These are phyloP conservation scores for Phthorimaea operculella DNA, from an alignment of 1,140 invertebrate genomes.

Conservation along the genomic window DNA sequence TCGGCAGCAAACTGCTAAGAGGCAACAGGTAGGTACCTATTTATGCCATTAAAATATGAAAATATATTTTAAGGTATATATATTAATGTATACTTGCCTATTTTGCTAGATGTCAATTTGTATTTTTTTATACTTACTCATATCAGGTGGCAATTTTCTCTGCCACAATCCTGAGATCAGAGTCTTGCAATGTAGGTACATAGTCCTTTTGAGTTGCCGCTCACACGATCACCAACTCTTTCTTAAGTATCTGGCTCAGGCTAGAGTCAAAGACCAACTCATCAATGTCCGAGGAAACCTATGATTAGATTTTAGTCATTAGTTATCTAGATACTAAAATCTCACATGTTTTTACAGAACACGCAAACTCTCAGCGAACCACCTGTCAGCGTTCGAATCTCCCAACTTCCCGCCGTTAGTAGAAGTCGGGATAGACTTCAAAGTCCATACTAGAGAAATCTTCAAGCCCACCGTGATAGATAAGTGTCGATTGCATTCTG, in stretches of 20 bases:
- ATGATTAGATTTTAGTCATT: too few species aligned
- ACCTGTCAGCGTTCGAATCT: constrained; percentile 90
- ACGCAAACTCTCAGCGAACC: constrained; percentile 83
- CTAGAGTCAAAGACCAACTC: too few species aligned
- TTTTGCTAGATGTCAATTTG: background rate
- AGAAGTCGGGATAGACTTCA: constrained; percentile 79
- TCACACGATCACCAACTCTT: too few species aligned
- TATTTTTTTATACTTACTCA: too few species aligned
- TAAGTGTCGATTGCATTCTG: constrained; percentile 81
- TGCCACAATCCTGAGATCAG: too few species aligned
- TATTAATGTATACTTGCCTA: background rate
- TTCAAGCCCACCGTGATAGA: constrained; percentile 78
- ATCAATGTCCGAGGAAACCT: too few species aligned
- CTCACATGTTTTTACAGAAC: constrained; percentile 57
- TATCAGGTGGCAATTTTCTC: too few species aligned
- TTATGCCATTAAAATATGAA: too few species aligned
- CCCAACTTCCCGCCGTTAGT: constrained; percentile 91
- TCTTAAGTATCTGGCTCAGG: too few species aligned
- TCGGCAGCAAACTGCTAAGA: constrained; percentile 88
- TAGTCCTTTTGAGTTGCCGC: too few species aligned
- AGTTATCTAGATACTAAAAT: background rate
- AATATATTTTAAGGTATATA: too few species aligned
- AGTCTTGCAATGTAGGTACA: too few species aligned
- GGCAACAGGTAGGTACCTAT: constrained; percentile 92
- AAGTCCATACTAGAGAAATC: constrained; percentile 83